A percentile compares a stretch with the other conserved stretches of the same genome.
phyloP scores from a whole-genome alignment of 2,888 invertebrate species.

The Argyra leucocephala region DNA sequence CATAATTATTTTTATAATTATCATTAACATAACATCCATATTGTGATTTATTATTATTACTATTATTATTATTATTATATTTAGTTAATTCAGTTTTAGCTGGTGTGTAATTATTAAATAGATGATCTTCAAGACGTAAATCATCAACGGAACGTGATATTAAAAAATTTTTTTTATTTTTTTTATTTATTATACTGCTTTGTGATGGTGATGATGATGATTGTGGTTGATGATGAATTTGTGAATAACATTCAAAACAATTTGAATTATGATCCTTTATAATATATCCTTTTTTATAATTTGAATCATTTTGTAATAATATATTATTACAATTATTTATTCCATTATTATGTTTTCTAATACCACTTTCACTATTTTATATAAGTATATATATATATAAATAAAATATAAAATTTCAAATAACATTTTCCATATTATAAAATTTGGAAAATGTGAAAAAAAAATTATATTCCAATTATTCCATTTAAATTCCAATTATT shows the following conservation, averaged over 20 bases:
- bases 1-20: background rate
- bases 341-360: background rate
- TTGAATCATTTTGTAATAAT: background rate
- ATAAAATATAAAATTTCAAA: too few species aligned
- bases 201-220: background rate
- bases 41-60: background rate
- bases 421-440: too few species aligned
- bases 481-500: too few species aligned
- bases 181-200: background rate
- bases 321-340: background rate
- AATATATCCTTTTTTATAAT: background rate
- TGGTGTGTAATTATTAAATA: background rate
- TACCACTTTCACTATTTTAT: background rate
- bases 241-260: background rate
- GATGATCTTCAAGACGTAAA: slow-evolving; percentile 8
- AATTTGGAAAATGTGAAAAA: too few species aligned
- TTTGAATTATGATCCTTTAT: background rate
- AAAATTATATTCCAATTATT: too few species aligned
- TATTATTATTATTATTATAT: background rate
- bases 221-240: background rate
- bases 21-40: background rate
- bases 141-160: slow-evolving; percentile 11
- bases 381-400: too few species aligned
- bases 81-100: background rate
- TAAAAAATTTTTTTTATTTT: slow-evolving; percentile 9